Base-by-base conservation (phyloP, 2,113 vertebrate species). In the Forbesichthys agassizii region DNA sequence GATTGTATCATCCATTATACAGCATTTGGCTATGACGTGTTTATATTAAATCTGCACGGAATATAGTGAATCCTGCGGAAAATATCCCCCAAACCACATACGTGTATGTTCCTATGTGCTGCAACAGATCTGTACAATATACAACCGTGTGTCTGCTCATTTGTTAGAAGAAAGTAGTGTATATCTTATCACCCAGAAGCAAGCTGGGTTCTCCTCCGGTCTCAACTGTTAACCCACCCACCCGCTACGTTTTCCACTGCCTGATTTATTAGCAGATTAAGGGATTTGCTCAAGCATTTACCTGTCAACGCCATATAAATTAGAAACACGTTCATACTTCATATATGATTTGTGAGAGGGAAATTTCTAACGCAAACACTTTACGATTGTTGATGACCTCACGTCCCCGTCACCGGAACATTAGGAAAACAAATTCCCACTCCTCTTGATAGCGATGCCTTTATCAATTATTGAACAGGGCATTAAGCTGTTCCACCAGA, bases 261-360 rank as follows among this genome's bases (percentile, higher is more conserved):
- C 63, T 91, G 89, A 94, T 95, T 93, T 93, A 94, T 87, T 83
- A 86, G 78, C 52, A 78, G 88, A 90, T 94, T 91, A 93, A 83
- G 67, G 77, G 90, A 91, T 90, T 81, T 85, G 80, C 87, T 91
- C 80, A 77, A 88, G 88, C 91, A 88, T 92, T 91, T 73, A 83
- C 90, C 88, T 86, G 90, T 92, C 91, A 91, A 70, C 79, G 86
- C 59, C 56, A 86, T 92, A 91, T 86, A 86, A 93, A 93, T 94
- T 88, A 88, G 67, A 82, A 80, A 84, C 83, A 82, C 78, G 89
- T 86, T 89, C 67, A 78, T 80, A 77, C 68, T 86, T 89, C 67
- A 78, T 80, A 77, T 66, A 89, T 92, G 92, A 92, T 93, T 91
- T 93, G 92, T 85, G 90, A 90, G 89, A 68, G 87, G 74, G 83